These are phyloP conservation scores for Radopholus similis DNA, from an alignment of 1,140 invertebrate genomes.

Conservation along the genomic window DNA sequence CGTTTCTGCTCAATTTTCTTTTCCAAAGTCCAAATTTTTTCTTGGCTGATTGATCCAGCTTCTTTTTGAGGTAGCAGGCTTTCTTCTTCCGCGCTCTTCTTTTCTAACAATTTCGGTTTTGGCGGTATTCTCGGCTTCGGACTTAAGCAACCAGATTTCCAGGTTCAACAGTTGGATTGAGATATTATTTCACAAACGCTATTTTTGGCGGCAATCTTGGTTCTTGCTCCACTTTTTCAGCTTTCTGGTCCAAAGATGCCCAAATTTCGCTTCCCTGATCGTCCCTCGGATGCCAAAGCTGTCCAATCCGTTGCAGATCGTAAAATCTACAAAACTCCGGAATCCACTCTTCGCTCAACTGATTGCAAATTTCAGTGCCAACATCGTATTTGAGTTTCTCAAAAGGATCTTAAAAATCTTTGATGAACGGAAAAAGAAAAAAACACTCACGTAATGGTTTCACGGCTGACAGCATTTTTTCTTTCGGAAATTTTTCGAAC, in stretches of 20 bases:
- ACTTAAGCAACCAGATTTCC: neutral
- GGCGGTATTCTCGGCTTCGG: neutral
- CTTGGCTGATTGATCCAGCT: neutral
- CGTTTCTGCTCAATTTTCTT: neutral
- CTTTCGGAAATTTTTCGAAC: constrained; percentile 23
- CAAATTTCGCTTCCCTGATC: neutral
- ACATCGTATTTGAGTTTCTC: constrained; percentile 18
- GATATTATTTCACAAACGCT: neutral
- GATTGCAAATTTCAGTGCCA: constrained; percentile 15
- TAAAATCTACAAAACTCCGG: constrained; percentile 29
- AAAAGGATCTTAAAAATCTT: constrained; percentile 19
- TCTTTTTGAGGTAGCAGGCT: too few species aligned
- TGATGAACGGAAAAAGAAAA: neutral
- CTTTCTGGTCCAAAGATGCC: neutral
- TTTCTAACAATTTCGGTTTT: neutral
- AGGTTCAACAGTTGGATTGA: neutral
- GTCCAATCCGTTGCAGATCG: constrained; percentile 12
- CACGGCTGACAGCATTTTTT: constrained; percentile 15
- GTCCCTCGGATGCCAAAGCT: constrained; percentile 2
- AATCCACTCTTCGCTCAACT: constrained; percentile 20
- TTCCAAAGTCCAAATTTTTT: neutral
- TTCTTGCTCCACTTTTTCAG: neutral
- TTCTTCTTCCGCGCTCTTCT: too few species aligned
- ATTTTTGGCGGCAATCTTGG: constrained; percentile 6
- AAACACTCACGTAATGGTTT: constrained; percentile 19